These are phyloP conservation scores for Hypotaenidia okinawae DNA, from an alignment of 2,797 vertebrate genomes.

Conservation along the genomic window DNA sequence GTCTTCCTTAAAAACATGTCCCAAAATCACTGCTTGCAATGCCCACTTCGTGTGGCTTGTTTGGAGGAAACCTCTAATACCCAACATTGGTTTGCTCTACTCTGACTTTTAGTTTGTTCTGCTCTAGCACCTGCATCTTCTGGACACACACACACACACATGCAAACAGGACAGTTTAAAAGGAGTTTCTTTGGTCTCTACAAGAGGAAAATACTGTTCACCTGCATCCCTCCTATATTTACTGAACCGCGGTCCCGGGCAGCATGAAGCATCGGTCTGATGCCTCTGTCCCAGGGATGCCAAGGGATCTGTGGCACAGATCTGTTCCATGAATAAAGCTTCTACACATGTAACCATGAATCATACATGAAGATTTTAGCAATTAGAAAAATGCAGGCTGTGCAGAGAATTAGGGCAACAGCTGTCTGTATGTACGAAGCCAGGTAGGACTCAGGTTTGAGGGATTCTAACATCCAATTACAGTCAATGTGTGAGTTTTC, in stretches of 20 bases:
- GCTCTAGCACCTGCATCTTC: background rate
- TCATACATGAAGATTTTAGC: background rate
- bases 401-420: background rate
- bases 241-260: background rate
- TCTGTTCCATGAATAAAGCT: background rate
- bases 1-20: background rate
- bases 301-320: background rate
- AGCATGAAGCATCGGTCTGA: background rate
- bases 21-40: background rate
- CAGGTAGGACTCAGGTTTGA: background rate
- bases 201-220: background rate
- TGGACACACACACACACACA: too few relatives aligned
- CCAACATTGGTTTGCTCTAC: background rate
- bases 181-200: background rate
- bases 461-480: background rate
- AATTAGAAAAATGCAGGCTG: background rate
- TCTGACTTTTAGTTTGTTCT: background rate
- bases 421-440: background rate
- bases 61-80: background rate
- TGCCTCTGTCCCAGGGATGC: background rate
- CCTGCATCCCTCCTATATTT: background rate
- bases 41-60: background rate
- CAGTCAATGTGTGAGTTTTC: background rate
- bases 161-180: background rate
- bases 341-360: background rate